Conservation (phyloP, 1,140 invertebrate genomes). For the Cyrtorhinus lividipennis region DNA sequence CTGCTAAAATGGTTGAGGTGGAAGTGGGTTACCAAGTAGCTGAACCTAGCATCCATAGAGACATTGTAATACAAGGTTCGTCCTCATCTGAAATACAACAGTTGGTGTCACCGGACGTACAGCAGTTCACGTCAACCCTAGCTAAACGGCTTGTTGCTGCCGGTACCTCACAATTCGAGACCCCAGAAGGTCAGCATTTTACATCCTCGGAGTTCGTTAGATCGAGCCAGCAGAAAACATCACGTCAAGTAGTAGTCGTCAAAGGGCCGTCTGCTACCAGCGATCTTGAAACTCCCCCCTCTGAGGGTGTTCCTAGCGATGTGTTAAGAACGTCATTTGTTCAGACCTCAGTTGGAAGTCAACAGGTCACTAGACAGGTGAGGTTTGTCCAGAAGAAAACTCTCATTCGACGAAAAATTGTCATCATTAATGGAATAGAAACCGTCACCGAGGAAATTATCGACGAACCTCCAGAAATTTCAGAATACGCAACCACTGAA, state of each 20-base stretch:
- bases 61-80: neutral
- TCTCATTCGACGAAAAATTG: conserved; percentile 41
- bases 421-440: conserved; percentile 68
- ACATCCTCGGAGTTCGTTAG: neutral
- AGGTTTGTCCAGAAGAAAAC: neutral
- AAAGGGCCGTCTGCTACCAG: neutral
- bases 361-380: neutral
- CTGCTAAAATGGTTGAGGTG: neutral
- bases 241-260: neutral
- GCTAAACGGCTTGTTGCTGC: too few species aligned
- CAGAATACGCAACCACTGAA: neutral
- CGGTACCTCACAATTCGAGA: too few species aligned
- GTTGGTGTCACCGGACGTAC: too few species aligned
- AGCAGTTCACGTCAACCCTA: too few species aligned
- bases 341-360: neutral
- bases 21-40: conserved; percentile 2
- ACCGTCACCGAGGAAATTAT: conserved; percentile 64
- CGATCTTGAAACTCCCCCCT: neutral
- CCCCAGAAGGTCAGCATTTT: neutral
- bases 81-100: too few species aligned
- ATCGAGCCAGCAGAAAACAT: neutral
- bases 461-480: conserved; percentile 43
- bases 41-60: neutral
- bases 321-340: neutral
- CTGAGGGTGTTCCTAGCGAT: too few species aligned